Conservation (phyloP, 2,797 vertebrate genomes). For the Paedocypris micromegethes region DNA sequence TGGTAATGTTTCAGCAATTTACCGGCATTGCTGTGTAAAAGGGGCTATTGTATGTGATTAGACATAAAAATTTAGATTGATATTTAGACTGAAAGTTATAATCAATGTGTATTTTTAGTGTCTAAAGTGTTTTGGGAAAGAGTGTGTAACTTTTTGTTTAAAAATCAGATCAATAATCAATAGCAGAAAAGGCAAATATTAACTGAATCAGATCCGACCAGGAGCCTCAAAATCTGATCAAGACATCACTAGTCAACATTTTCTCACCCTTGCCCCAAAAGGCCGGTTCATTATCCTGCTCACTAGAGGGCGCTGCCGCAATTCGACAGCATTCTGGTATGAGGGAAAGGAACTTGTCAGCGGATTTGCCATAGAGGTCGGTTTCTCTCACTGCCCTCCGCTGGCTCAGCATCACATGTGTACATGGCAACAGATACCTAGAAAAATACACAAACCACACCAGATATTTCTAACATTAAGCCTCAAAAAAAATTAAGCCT, state of each 20-base stretch:
- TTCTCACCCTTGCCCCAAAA: constrained; percentile 81
- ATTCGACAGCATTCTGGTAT: constrained; percentile 88
- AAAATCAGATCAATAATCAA: too few species aligned
- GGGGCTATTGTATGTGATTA: too few species aligned
- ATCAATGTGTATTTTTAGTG: too few species aligned
- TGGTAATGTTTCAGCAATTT: too few species aligned
- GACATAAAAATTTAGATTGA: too few species aligned
- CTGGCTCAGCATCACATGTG: constrained; percentile 97
- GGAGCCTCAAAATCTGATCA: not conserved
- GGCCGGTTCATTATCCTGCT: constrained; percentile 73
- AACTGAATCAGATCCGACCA: not conserved
- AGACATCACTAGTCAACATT: not conserved
- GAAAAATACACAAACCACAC: not conserved
- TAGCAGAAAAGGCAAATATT: too few species aligned
- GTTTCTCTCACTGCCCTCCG: constrained; percentile 85
- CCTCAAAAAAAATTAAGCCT: not conserved
- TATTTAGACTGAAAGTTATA: too few species aligned
- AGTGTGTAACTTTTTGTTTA: too few species aligned
- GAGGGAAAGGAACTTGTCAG: constrained; percentile 90
- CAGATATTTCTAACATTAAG: not conserved
- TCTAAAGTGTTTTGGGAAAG: too few species aligned
- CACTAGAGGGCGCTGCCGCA: constrained; percentile 55
- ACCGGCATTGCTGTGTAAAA: too few species aligned
- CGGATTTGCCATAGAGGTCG: constrained; percentile 87
- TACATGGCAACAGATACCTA: constrained; percentile 96